Percentiles rank a stretch among this genome's conserved stretches.
These are phyloP conservation scores for Mechanitis messenoides DNA, from an alignment of 2,888 invertebrate species.

Conservation along the genomic window DNA sequence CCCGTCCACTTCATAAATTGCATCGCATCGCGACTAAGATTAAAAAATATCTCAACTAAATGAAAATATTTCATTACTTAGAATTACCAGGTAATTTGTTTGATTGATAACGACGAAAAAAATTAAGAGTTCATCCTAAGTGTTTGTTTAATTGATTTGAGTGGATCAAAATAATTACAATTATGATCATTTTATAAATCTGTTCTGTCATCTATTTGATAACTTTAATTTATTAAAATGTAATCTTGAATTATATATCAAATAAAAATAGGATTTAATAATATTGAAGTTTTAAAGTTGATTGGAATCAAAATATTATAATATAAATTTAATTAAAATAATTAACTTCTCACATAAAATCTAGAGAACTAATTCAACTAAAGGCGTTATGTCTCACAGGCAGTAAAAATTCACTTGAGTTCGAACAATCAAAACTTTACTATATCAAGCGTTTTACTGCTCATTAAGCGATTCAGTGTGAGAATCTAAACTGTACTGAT, in stretches of 20 bases:
- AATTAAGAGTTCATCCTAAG: constrained; percentile 15
- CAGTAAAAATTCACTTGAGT: constrained; percentile 11
- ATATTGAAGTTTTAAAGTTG: too few relatives aligned
- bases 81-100: constrained; percentile 29
- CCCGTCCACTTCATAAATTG: constrained; percentile 19
- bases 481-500: constrained; percentile 30
- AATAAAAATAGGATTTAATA: too few relatives aligned
- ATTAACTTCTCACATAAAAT: constrained; percentile 1
- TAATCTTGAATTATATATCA: too few relatives aligned
- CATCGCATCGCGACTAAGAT: constrained; percentile 17
- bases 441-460: constrained; percentile 30
- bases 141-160: constrained; percentile 15
- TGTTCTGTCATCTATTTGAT: neutral
- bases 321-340: neutral
- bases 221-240: neutral
- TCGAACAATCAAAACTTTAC: constrained; percentile 20
- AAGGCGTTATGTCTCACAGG: constrained; percentile 1
- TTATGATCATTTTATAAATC: neutral
- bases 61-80: constrained; percentile 26
- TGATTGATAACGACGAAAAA: constrained; percentile 25
- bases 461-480: constrained; percentile 36
- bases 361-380: constrained; percentile 3
- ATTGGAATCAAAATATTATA: too few relatives aligned
- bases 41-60: constrained; percentile 29
- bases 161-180: neutral